Base-by-base conservation (phyloP, 2,113 vertebrate species). In the Austrofundulus limnaeus region DNA sequence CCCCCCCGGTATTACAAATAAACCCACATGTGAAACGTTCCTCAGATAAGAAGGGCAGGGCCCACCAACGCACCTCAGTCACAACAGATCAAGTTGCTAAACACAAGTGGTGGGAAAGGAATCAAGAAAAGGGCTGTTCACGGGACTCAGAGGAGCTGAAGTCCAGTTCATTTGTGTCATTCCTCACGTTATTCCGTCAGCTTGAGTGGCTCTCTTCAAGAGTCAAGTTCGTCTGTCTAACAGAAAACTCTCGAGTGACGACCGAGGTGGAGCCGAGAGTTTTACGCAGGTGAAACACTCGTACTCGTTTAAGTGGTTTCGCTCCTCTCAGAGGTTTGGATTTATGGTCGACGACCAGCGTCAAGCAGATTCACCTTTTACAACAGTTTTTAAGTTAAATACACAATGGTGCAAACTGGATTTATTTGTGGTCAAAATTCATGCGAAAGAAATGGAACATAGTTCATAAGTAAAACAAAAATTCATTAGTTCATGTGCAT, bases 11-110 rank as follows among this genome's bases (percentile, higher is more conserved):
- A 73, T 75, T 82, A 68, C 50, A 88, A 88, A 88, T 85, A 87
- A 89, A 90, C 75, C 48, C 53, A 24, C 67, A 39, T 46, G 66
- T 2, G 24, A 82, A 68, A 62, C 5, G 2, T 68, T 75, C 51
- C 57, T 67, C 69, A 85, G 84, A 89, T 84, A 84, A 88, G 76
- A 81, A 79, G 52, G 82, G 55, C 74, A 57, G 45, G 61, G 52
- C 53, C 66, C 17, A 10, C 19, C 43, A 12, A 80, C 63, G 82
- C 60, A 54, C 51, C 69, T 70, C 59, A 14, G 48, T 61, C 25
- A 75, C 69, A 75, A n/a, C 61, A 50, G 80, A 82, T 86, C 73
- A 56, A 31, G 70, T 85, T 81, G 63, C 81, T 60, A 2, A 72
- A 73, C 52, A 78, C 66, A 70, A 77, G 59, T 14, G 56, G 52